Percentiles rank a stretch among this genome's conserved stretches.
These are phyloP conservation scores for Theropithecus gelada DNA, from an alignment of 2,113 vertebrate genomes.

Conservation along the genomic window DNA sequence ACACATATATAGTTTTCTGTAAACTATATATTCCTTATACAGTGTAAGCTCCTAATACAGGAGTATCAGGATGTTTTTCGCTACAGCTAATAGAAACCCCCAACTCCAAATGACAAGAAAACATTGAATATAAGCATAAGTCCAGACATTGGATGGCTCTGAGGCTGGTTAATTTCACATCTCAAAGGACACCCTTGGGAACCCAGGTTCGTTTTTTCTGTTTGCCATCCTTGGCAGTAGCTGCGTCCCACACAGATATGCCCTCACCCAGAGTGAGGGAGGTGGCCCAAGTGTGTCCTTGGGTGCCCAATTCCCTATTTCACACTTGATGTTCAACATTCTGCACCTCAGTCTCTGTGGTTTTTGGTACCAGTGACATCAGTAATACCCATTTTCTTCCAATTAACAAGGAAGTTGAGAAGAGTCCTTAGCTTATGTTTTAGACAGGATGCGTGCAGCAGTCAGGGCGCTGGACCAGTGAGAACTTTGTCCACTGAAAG, in stretches of 20 bases:
- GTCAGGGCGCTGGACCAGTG: not conserved
- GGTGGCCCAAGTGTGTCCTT: rapidly evolving
- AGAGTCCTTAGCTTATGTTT: not conserved
- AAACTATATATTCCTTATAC: no score
- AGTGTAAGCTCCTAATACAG: no score
- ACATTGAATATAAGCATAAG: not conserved
- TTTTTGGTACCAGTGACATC: not conserved
- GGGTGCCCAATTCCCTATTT: not conserved
- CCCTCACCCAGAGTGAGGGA: not conserved
- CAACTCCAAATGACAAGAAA: not conserved
- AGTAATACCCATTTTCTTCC: not conserved
- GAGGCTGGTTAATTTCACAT: not conserved
- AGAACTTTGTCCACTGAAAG: not conserved
- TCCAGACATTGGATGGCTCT: not conserved
- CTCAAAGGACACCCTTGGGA: not conserved
- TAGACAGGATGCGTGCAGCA: not conserved
- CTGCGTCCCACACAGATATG: not conserved
- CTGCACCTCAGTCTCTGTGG: not conserved
- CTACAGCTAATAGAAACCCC: not conserved
- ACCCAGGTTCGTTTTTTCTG: not conserved
- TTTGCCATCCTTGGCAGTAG: not conserved
- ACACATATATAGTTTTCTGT: no score
- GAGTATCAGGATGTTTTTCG: not conserved
- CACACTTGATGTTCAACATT: not conserved
- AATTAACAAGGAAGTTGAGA: not conserved